phyloP scores from a whole-genome alignment of 2,888 invertebrate genomes.

The Phania funesta region DNA sequence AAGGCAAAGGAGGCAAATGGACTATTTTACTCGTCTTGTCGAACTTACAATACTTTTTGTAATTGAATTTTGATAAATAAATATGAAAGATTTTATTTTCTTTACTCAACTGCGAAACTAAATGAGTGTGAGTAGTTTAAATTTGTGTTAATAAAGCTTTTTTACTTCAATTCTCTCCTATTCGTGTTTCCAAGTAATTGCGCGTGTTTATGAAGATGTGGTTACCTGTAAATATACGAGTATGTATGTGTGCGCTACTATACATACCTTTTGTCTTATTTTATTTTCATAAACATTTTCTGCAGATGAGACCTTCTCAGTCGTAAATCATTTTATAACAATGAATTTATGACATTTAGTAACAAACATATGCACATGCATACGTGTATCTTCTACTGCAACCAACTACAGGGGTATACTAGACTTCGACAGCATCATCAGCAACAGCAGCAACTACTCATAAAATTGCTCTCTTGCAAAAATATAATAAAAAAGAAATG shows the following conservation, averaged over 20 bases:
- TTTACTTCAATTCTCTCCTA: neutral
- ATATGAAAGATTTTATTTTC: too few species aligned
- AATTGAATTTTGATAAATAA: too few species aligned
- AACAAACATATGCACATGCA: conserved; percentile 9
- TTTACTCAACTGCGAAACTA: too few species aligned
- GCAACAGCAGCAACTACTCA: conserved; percentile 9
- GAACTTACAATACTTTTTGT: too few species aligned
- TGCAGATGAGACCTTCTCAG: conserved; percentile 9
- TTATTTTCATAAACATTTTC: conserved; percentile 10
- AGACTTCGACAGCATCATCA: neutral
- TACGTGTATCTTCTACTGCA: neutral
- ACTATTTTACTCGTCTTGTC: too few species aligned
- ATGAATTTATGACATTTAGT: conserved; percentile 54
- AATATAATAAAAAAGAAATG: neutral
- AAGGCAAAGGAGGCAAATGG: too few species aligned
- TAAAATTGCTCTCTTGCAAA: conserved; percentile 20
- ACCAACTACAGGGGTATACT: neutral
- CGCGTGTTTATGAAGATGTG: neutral
- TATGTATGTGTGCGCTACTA: too few species aligned
- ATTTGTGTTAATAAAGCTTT: conserved; percentile 30
- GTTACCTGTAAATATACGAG: neutral
- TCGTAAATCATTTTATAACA: conserved; percentile 59
- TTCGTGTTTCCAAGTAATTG: neutral
- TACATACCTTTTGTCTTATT: conserved; percentile 6
- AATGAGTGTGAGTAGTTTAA: too few species aligned